Evolutionary conservation across 2,113 vertebrate genomes (phyloP), one percentile per base, ranked within the genome.

Genomic region (Sterna hirundo): DNA sequence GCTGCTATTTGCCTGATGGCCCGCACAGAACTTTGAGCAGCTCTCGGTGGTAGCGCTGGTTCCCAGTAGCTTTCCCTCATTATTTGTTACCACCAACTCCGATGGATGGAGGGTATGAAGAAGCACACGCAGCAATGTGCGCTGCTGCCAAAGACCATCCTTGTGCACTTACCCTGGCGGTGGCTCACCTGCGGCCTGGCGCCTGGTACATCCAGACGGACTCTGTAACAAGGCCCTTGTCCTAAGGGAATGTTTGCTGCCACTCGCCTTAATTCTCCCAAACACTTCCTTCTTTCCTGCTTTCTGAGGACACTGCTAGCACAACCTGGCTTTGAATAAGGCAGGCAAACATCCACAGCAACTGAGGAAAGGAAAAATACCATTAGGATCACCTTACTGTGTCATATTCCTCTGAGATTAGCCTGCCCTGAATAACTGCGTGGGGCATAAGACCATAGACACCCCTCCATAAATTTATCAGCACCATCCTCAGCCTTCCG

Each of bases 81-180:
- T 12, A 6, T 11, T n/a, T 19, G 9, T 19, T 42, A 12, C 9
- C 30, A 36, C 15, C 27, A 27, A 1, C 13, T 83, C 61, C 21
- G 17, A 22, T 3, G 27, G 69, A 15, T 2, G 19, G 58, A 13
- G 34, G 40, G 15, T 1, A 5, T 2, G 55, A n/a, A 7, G 38
- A 1, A 26, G 32, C 13, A 46, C 10, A 6, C 0, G 4, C 32
- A 46, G 55, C 69, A 26, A 3, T 3, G 4, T 4, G 4, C 3
- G 7, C 58, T 26, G 2, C 38, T 36, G 54, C 44, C 44, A 51
- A 60, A 69, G 47, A 29, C 58, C 19, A 27, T 18, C 27, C 25
- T 11, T 23, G 14, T 7, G 6, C 26, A 4, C 47, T 44, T 26
- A 4, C 16, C 36, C 52, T 25, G 46, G 2, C 12, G 3, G 2